These are phyloP conservation scores for Lycia hirtaria DNA, from an alignment of 2,888 invertebrate species.

Conservation along the genomic window DNA sequence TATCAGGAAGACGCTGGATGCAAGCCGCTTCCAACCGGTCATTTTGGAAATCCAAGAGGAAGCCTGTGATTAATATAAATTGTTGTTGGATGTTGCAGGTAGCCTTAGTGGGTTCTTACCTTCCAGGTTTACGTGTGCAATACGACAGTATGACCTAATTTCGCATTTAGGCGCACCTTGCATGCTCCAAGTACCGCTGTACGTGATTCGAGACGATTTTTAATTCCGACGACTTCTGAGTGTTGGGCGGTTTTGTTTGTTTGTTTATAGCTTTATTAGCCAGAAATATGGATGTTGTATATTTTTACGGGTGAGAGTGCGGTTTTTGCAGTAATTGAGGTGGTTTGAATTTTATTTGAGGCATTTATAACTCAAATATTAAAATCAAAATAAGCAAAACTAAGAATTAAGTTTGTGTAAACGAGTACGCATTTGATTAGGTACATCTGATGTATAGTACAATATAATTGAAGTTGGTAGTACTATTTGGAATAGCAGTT, in stretches of 20 bases:
- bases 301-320: not conserved
- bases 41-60: too few relatives aligned
- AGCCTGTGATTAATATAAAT: too few relatives aligned
- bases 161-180: constrained; percentile 27
- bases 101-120: not conserved
- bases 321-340: constrained; percentile 2
- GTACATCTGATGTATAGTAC: too few relatives aligned
- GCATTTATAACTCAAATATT: not conserved
- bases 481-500: too few relatives aligned
- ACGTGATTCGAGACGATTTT: constrained; percentile 34
- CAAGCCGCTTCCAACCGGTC: too few relatives aligned
- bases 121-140: constrained; percentile 26
- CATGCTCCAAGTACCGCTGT: constrained; percentile 26
- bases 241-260: constrained; percentile 12
- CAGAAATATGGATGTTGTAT: constrained; percentile 11
- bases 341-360: not conserved
- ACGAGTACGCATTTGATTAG: too few relatives aligned
- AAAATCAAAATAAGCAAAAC: not conserved
- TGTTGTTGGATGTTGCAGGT: not conserved
- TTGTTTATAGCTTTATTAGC: constrained; percentile 16
- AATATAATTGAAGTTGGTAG: too few relatives aligned
- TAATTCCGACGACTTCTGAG: constrained; percentile 1
- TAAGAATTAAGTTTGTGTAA: too few relatives aligned
- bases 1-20: too few relatives aligned
- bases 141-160: constrained; percentile 38